Evolutionary conservation across 2,888 invertebrate genomes (phyloP).

Genomic region (Tillus elongatus): DNA sequence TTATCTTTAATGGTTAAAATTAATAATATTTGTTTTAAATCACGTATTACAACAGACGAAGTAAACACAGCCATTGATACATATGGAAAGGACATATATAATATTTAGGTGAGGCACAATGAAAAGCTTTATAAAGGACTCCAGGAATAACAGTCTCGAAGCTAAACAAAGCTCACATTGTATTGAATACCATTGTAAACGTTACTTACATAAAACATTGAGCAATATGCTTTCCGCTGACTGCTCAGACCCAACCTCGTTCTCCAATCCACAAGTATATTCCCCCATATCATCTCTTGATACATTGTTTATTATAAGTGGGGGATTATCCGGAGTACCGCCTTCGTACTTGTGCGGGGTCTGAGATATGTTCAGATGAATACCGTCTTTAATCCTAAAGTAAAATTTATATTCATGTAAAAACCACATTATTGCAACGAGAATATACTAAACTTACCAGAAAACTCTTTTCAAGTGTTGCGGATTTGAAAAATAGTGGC

Average conservation of each 20-base stretch:
- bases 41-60: no score
- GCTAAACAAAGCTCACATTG: no score
- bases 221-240: slow-evolving; percentile 67
- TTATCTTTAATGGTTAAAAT: no score
- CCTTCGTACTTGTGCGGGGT: slow-evolving; percentile 60
- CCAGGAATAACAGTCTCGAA: no score
- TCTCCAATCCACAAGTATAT: slow-evolving; percentile 74
- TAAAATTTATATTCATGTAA: no score
- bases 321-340: slow-evolving; percentile 64
- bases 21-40: no score
- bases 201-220: slow-evolving; percentile 71
- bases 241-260: slow-evolving; percentile 66
- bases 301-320: slow-evolving; percentile 67
- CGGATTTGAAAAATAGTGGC: slow-evolving; percentile 81
- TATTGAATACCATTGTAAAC: background rate
- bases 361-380: slow-evolving; percentile 50
- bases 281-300: slow-evolving; percentile 72
- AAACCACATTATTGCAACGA: no score
- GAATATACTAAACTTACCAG: slow-evolving; percentile 61
- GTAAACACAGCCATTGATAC: no score
- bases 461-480: slow-evolving; percentile 63
- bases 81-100: no score
- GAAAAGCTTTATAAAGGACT: no score
- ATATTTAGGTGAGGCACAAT: no score
- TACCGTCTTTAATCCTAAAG: slow-evolving; percentile 66